Evolutionary conservation across 2,113 vertebrate genomes (phyloP).

Genomic region (Aphyosemion australe): DNA sequence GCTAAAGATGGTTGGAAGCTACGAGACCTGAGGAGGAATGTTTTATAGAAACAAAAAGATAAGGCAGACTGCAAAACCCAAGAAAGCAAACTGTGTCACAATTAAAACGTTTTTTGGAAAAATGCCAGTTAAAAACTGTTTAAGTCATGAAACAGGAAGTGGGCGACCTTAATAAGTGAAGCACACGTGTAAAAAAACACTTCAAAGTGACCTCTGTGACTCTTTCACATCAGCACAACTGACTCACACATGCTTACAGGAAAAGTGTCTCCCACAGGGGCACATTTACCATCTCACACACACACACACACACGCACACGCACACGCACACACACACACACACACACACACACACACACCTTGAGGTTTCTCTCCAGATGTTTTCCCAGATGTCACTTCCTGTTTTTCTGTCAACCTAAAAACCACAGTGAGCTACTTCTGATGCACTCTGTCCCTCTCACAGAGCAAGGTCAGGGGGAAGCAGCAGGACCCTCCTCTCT

Average conservation of each 20-base stretch:
- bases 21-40: too few species aligned
- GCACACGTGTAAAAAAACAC: too few species aligned
- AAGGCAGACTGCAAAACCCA: not conserved
- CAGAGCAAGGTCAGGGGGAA: conserved; percentile 1
- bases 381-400: conserved; percentile 73
- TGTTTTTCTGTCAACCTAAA: conserved; percentile 42
- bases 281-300: conserved; percentile 7
- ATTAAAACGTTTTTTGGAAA: not conserved
- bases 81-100: not conserved
- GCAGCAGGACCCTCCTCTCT: not conserved
- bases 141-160: too few species aligned
- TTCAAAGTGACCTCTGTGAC: too few species aligned
- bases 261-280: conserved; percentile 7
- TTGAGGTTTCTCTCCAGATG: conserved; percentile 65
- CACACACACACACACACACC: conserved; percentile 33
- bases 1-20: not conserved
- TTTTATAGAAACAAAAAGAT: too few species aligned
- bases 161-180: too few species aligned
- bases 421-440: conserved; percentile 25
- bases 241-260: not conserved
- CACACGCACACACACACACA: conserved; percentile 31
- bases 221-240: too few species aligned
- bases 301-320: conserved; percentile 3
- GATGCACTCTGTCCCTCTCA: conserved; percentile 23
- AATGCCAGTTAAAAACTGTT: too few species aligned